These are phyloP conservation scores for Ruditapes philippinarum DNA, from an alignment of 1,140 invertebrate species.

Conservation along the genomic window DNA sequence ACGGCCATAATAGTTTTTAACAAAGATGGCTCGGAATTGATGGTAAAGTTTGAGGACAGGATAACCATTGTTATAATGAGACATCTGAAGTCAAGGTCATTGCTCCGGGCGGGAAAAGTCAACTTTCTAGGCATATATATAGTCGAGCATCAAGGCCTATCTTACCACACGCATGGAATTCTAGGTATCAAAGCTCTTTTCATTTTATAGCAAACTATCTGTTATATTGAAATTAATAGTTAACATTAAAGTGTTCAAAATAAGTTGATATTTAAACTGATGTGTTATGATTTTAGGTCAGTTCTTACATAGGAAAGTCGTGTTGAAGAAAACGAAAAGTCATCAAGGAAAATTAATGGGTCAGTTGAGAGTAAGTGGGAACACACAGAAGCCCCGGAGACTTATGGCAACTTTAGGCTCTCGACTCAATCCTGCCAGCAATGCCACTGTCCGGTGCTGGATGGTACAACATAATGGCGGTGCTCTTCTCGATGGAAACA, in stretches of 20 bases:
- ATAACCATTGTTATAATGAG: slow-evolving; percentile 55
- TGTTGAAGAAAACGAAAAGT: slow-evolving; percentile 55
- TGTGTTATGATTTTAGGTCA: slow-evolving; percentile 31
- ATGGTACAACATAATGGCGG: slow-evolving; percentile 62
- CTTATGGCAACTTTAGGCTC: slow-evolving; percentile 59
- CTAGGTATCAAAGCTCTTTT: slow-evolving; percentile 47
- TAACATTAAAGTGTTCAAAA: background rate
- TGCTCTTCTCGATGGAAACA: slow-evolving; percentile 51
- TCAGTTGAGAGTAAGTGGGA: slow-evolving; percentile 46
- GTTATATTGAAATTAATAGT: too few relatives aligned
- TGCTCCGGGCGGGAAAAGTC: slow-evolving; percentile 44
- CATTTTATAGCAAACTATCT: too few relatives aligned
- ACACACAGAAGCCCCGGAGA: slow-evolving; percentile 45
- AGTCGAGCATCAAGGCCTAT: slow-evolving; percentile 53
- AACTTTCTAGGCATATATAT: slow-evolving; percentile 63
- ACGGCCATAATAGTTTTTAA: slow-evolving; percentile 51
- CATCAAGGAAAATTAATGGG: slow-evolving; percentile 58
- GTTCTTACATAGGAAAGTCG: slow-evolving; percentile 46
- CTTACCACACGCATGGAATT: slow-evolving; percentile 59
- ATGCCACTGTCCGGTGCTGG: slow-evolving; percentile 53
- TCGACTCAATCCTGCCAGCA: slow-evolving; percentile 53
- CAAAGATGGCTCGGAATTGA: slow-evolving; percentile 27
- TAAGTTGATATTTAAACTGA: too few relatives aligned
- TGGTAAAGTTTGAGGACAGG: slow-evolving; percentile 50
- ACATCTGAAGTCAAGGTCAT: slow-evolving; percentile 21